Evolutionary conservation across 2,113 vertebrate species (phyloP).

Genomic region (Origma solitaria): DNA sequence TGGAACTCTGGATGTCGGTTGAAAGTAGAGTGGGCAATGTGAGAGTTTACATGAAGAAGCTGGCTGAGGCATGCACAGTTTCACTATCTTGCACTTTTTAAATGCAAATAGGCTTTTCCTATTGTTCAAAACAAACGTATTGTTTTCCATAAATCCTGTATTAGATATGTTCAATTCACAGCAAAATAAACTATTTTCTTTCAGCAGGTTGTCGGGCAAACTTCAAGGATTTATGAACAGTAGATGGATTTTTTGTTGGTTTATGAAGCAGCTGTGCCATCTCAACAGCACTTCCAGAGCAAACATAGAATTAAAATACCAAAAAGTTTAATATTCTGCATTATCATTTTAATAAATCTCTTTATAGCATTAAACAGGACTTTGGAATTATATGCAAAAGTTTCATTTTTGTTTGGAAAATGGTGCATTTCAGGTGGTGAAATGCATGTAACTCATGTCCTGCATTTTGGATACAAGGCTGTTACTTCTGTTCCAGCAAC

Average conservation of each 20-base stretch:
- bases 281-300: neutral
- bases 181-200: neutral
- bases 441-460: too few species aligned
- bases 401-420: neutral
- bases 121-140: neutral
- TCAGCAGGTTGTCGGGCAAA: neutral
- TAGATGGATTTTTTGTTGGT: accelerated
- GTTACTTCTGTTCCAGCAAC: neutral
- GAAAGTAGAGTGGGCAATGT: neutral
- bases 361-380: neutral
- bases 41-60: neutral
- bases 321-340: neutral
- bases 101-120: neutral
- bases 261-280: neutral
- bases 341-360: neutral
- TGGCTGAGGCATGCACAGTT: neutral
- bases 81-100: neutral
- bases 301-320: neutral
- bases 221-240: neutral
- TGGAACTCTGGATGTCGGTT: neutral
- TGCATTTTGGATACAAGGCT: accelerated
- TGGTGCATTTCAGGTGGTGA: neutral
- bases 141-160: neutral
- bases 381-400: neutral
- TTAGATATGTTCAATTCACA: neutral